Conservation (phyloP, 1,140 invertebrate genomes). For the Lethrus apterus region DNA sequence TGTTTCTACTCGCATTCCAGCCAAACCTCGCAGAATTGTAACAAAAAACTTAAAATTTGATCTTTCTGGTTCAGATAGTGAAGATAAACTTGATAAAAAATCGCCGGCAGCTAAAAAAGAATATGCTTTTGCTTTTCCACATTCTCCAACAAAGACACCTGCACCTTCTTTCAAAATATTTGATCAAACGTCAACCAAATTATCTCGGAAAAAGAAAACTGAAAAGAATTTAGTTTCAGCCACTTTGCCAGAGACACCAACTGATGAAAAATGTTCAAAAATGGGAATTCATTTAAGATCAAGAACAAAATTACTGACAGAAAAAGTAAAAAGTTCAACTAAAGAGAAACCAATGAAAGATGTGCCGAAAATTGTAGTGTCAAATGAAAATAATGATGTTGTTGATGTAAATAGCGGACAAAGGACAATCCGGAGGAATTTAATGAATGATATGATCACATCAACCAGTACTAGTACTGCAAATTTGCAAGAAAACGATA, state of each 20-base stretch:
- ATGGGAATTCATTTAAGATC: background rate
- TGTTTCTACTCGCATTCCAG: background rate
- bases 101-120: background rate
- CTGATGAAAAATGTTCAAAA: background rate
- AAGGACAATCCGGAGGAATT: too few relatives aligned
- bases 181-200: background rate
- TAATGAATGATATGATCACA: too few relatives aligned
- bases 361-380: conserved; percentile 1
- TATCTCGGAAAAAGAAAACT: background rate
- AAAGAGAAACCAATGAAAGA: background rate
- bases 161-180: background rate
- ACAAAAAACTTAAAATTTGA: background rate
- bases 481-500: too few relatives aligned
- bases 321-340: conserved; percentile 8
- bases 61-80: background rate
- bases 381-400: too few relatives aligned
- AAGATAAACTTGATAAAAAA: conserved; percentile 1
- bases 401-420: too few relatives aligned
- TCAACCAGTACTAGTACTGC: too few relatives aligned
- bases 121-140: background rate
- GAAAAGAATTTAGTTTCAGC: conserved; percentile 1
- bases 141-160: background rate
- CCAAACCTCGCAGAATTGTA: background rate
- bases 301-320: conserved; percentile 11
- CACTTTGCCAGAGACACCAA: background rate